Evolutionary conservation across 2,797 vertebrate genomes (phyloP), one percentile per base, ranked within the genome.

Genomic region (Monodelphis domestica): DNA sequence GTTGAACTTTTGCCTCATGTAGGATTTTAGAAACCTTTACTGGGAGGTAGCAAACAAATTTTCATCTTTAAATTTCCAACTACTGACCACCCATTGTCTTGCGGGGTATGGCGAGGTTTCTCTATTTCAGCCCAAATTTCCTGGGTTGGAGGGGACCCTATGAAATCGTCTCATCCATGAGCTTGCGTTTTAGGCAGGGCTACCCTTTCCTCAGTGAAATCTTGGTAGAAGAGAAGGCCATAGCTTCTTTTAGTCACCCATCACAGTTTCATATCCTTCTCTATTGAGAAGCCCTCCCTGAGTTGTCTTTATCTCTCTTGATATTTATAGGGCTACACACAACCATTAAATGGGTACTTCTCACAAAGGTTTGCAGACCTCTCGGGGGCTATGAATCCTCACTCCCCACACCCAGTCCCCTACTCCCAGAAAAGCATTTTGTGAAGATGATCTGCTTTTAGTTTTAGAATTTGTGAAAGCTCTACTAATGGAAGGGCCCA

Each of bases 1-100:
- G 95, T 54, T 97, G 92, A 91, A 99, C 94, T 0, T 91, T 38
- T 0, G 99, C 99, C 97, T 99, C 98, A 97, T 99, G 99, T 88
- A 99, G 98, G 0, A 54, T 93, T 38, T 98, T 92, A 0, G 99
- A 99, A 87, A 98, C 92, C n/a, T 96, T 96, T 30, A 98, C 98
- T 98, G 96, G 0, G 1, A 70, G 89, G 0, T 0, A 15, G 87
- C 89, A 92, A 95, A 95, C 54, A 93, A 6, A 89, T 33, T 7
- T 53, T 50, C 52, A 29, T 5, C n/a, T 54, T 78, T 21, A 78
- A 78, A 78, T 38, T 78, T 78, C 70, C 7, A 45, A 17, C 38
- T 38, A 45, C 21, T 78, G 70, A 45, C 2, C 0, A 1, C n/a
- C 90, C 57, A 10, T 0, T 88, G 21, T 9, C 53, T 70, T 0